Evolutionary conservation across 2,888 invertebrate species (phyloP).

Genomic region (Lasioglossum villosulum): DNA sequence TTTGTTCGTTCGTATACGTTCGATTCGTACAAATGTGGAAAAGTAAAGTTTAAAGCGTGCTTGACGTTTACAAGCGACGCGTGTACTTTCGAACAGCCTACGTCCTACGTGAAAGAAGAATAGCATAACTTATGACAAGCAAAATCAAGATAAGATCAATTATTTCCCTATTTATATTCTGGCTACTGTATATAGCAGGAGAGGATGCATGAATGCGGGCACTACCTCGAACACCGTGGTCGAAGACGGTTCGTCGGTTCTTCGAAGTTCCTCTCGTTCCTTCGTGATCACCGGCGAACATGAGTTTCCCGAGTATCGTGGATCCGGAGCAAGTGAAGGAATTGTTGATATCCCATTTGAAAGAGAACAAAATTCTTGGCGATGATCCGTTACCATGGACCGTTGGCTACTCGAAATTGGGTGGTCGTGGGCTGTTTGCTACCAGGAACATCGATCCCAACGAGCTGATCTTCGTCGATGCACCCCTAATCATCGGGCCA

Average conservation of each 20-base stretch:
- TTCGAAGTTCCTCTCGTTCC: background rate
- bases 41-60: background rate
- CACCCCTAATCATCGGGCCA: slow-evolving; percentile 90
- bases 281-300: background rate
- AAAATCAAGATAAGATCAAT: background rate
- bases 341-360: slow-evolving; percentile 71
- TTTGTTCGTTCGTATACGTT: no score
- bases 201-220: background rate
- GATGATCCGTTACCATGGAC: slow-evolving; percentile 85
- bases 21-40: background rate
- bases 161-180: slow-evolving; percentile 13
- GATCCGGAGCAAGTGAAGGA: slow-evolving; percentile 66
- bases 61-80: background rate
- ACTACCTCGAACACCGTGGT: background rate
- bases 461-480: slow-evolving; percentile 90
- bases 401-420: slow-evolving; percentile 87
- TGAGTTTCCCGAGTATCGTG: slow-evolving; percentile 26
- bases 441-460: slow-evolving; percentile 88
- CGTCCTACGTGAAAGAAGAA: background rate
- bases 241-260: background rate
- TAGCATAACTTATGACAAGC: background rate
- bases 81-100: background rate
- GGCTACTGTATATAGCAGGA: slow-evolving; percentile 18
- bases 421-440: slow-evolving; percentile 91
- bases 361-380: slow-evolving; percentile 57